Evolutionary conservation across 1,140 invertebrate species (phyloP), one percentile per base, ranked within the genome.

Genomic region (Pectinophora gossypiella): DNA sequence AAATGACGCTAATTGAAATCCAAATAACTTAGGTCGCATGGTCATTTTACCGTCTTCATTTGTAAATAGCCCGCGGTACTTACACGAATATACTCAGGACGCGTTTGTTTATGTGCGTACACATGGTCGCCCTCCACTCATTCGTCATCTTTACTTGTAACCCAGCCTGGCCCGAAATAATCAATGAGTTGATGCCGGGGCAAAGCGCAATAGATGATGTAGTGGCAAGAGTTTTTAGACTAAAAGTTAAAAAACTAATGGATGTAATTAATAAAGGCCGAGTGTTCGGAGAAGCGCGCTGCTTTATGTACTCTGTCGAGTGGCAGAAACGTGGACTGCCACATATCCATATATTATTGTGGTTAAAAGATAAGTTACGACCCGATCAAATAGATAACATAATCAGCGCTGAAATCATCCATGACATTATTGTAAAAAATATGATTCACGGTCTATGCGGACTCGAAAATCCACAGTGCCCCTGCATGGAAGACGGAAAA

Each of bases 71-170:
- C 80, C 81, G 18, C 51, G 88, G 4, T 71, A 88, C 51, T 80
- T 90, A 69, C 85, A 89, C 38, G 81, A 89, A 57, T 76, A 81
- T 36, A 62, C 76, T 18, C 86, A 90, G 69, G 88, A 90, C 68
- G 83, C 81, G 0, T 88, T 90, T 70, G 51, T 71, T 3, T 90
- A 89, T 64, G 89, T 90, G 5, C 62, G 84, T 19, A 56, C 63
- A 27, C 83, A 83, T 69, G 84, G 87, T 27, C 56, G 67, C 0
- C 71, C 67, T 36, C 64, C n/a, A 64, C 43, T 48, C 66, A 54
- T 56, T 61, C 46, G 60, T 70, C 49, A 77, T 58, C 49, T 48
- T 64, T 45, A 55, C 62, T 15, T 65, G 60, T 40, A 70, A 61
- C 19, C 50, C 53, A 36, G 6, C 12, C n/a, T 62, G 59, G 64